A percentile compares a stretch with the other conserved stretches of the same genome.
These are phyloP conservation scores for Mohoua ochrocephala DNA, from an alignment of 2,113 vertebrate species.

Conservation along the genomic window DNA sequence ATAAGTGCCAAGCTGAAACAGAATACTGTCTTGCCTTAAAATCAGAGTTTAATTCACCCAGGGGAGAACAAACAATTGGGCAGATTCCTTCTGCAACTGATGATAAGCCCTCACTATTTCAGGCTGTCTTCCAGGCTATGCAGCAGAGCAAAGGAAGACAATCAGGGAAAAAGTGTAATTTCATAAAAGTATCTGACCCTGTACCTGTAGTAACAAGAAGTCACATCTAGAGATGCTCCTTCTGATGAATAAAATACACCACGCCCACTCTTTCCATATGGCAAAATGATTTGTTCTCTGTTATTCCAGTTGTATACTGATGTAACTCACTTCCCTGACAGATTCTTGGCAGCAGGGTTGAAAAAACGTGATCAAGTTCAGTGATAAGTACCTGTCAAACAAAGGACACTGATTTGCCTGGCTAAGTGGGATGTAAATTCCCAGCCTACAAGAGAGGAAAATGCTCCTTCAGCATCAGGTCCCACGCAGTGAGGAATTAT, in stretches of 20 bases:
- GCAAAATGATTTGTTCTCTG: not conserved
- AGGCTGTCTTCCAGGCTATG: not conserved
- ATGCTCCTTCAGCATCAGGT: not conserved
- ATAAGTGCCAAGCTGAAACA: not conserved
- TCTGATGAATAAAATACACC: not conserved
- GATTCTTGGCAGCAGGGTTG: not conserved
- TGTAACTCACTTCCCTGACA: not conserved
- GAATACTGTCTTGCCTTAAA: not conserved
- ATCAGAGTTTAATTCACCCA: not conserved
- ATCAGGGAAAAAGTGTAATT: not conserved
- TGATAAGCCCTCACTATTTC: not conserved
- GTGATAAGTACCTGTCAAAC: not conserved
- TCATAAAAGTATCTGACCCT: not conserved
- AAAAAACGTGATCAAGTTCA: not conserved
- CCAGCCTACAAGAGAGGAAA: not conserved
- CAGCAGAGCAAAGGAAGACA: not conserved
- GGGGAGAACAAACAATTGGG: not conserved
- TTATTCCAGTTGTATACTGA: not conserved
- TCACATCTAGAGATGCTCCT: not conserved
- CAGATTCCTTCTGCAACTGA: not conserved
- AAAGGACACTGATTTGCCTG: not conserved
- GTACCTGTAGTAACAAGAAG: not conserved
- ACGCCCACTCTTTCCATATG: not conserved
- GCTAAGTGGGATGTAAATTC: not conserved
- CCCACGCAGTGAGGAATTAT: accelerated